Evolutionary conservation across 2,113 vertebrate genomes (phyloP), one percentile per base, ranked within the genome.

Genomic region (Anser cygnoides): DNA sequence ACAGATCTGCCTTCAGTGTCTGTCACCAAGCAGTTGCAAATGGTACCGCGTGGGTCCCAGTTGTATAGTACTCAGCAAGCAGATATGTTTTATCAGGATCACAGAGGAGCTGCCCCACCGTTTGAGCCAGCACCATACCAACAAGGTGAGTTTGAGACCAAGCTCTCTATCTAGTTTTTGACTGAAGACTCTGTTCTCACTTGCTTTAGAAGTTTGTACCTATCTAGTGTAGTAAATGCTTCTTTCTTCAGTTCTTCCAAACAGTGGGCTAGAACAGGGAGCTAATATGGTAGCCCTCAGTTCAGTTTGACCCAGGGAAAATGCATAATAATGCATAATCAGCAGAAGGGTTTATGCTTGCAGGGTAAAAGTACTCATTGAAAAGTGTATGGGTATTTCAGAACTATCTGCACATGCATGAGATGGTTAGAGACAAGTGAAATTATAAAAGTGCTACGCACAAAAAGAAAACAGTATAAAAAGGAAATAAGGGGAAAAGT

Each of bases 121-220:
- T 99, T 99, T 96, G 99, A 99, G n/a, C 96, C 98, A 87, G 95
- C 98, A 3, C 98, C 98, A 33, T 99, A 99, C 94, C 97, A 98
- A 31, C 95, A 99, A 98, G 98, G 99, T 99, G 96, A 93, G 59
- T 26, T 39, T 68, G 58, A 58, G 33, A 41, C 29, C 8, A 44
- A 43, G 11, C 29, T 83, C 61, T 71, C 9, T 22, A 2, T 80
- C n/a, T 59, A 11, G 9, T 73, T 33, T 26, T 74, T 35, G 18
- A 44, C 33, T 67, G 68, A 68, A 21, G 35, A 41, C 13, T 63
- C 10, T 49, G 29, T 59, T 29, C 41, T 52, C 15, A 13, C 46
- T 41, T 78, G 58, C 35, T 28, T 25, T 54, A n/a, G 37, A 35
- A 15, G 14, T 22, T 61, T 93, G 5, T 77, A 43, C 68, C 33